These are phyloP conservation scores for Athene noctua DNA, from an alignment of 2,113 vertebrate genomes.

Conservation along the genomic window DNA sequence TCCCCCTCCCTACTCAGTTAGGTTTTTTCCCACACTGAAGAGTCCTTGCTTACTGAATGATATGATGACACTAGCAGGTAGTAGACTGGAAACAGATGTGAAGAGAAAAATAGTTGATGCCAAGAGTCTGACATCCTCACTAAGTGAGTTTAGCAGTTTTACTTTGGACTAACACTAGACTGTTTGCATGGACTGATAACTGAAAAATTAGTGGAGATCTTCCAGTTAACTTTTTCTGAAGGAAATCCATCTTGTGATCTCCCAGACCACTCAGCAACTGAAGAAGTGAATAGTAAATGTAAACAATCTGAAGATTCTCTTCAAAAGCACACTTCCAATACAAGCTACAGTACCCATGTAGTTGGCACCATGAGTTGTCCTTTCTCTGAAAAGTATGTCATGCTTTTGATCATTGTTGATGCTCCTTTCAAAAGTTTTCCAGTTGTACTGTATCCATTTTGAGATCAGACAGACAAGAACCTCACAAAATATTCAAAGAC, in stretches of 20 bases:
- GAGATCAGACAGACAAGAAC: neutral
- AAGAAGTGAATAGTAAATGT: neutral
- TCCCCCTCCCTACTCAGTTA: neutral
- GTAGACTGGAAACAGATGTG: neutral
- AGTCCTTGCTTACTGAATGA: neutral
- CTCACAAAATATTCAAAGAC: neutral
- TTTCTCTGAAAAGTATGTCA: neutral
- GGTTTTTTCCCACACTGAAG: neutral
- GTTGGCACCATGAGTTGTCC: neutral
- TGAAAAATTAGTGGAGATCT: neutral
- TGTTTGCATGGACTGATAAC: neutral
- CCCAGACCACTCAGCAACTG: neutral
- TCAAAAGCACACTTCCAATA: neutral
- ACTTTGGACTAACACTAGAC: neutral
- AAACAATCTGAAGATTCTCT: neutral
- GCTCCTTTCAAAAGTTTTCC: neutral
- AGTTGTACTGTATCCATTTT: neutral
- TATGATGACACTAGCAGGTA: neutral
- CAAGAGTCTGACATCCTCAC: neutral
- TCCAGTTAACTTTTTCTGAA: neutral
- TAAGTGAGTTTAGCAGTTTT: neutral
- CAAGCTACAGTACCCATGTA: neutral
- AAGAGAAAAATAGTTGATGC: neutral
- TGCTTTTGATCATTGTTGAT: neutral
- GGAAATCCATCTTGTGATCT: neutral